Conservation (phyloP, 2,888 invertebrate species). For the Nasonia oneida region DNA sequence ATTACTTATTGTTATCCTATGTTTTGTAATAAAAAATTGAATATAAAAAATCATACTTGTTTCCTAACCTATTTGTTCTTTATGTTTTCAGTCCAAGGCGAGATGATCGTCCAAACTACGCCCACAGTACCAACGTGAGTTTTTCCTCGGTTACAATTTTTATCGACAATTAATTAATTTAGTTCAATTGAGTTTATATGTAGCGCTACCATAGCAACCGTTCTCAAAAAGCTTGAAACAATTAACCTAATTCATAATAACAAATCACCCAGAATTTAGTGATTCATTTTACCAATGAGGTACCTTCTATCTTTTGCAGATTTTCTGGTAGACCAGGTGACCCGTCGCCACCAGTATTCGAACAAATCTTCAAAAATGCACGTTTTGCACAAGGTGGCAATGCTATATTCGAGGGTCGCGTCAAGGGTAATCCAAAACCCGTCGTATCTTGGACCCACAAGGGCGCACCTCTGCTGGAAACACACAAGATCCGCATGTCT, state of each 20-base stretch:
- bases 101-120: conserved; percentile 81
- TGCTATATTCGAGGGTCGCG: conserved; percentile 94
- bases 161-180: not conserved
- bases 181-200: not conserved
- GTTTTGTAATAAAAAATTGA: not conserved
- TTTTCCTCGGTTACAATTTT: conserved; percentile 1
- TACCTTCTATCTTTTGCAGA: conserved; percentile 63
- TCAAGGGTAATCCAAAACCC: conserved; percentile 94
- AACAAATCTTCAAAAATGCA: conserved; percentile 96
- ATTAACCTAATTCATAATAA: no score
- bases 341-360: conserved; percentile 95
- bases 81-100: conserved; percentile 85
- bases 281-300: not conserved
- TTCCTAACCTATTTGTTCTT: conserved; percentile 64
- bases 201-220: not conserved
- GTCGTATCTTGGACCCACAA: conserved; percentile 95
- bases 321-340: conserved; percentile 84
- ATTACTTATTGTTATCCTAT: not conserved
- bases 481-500: conserved; percentile 92
- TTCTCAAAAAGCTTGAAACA: no score
- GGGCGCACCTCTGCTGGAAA: conserved; percentile 90
- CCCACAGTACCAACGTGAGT: conserved; percentile 77
- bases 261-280: no score
- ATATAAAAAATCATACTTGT: not conserved
- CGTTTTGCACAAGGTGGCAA: conserved; percentile 97